phyloP scores from a whole-genome alignment of 2,888 invertebrate genomes.

The Metellina segmentata region DNA sequence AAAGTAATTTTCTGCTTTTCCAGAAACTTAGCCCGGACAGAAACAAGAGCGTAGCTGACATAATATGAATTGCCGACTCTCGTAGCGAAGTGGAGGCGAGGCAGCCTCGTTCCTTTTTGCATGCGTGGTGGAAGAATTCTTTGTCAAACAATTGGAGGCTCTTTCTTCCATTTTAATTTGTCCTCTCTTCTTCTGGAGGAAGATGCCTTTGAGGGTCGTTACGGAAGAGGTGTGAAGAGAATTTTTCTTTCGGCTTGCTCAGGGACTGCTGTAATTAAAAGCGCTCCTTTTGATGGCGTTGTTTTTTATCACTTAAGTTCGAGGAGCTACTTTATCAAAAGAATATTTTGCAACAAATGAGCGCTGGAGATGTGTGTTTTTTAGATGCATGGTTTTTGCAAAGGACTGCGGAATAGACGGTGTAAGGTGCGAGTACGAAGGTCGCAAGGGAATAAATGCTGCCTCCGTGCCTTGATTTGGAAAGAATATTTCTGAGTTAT shows the following conservation, averaged over 20 bases:
- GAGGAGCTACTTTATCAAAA: no score
- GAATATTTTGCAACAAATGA: no score
- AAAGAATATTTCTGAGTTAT: no score
- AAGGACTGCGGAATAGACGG: no score
- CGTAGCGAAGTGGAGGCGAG: constrained; percentile 7
- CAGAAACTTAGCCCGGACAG: not conserved
- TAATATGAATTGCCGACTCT: constrained; percentile 62
- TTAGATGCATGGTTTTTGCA: no score
- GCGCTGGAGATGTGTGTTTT: no score
- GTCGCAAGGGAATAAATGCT: no score
- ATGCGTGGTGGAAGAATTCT: constrained; percentile 13
- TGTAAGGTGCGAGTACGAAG: no score
- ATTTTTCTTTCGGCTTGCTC: not conserved
- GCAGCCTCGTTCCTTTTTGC: constrained; percentile 21
- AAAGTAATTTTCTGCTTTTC: constrained; percentile 59
- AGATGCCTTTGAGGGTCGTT: constrained; percentile 6
- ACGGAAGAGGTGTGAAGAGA: constrained; percentile 1
- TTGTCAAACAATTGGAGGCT: constrained; percentile 56
- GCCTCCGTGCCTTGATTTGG: no score
- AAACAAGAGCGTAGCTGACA: constrained; percentile 32
- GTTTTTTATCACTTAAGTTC: no score
- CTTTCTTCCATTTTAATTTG: constrained; percentile 49
- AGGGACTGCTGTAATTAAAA: not conserved
- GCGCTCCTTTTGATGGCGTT: not conserved
- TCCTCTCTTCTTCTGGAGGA: not conserved